Conservation (phyloP, 1,140 invertebrate species). For the Dolichoris vasculosae region DNA sequence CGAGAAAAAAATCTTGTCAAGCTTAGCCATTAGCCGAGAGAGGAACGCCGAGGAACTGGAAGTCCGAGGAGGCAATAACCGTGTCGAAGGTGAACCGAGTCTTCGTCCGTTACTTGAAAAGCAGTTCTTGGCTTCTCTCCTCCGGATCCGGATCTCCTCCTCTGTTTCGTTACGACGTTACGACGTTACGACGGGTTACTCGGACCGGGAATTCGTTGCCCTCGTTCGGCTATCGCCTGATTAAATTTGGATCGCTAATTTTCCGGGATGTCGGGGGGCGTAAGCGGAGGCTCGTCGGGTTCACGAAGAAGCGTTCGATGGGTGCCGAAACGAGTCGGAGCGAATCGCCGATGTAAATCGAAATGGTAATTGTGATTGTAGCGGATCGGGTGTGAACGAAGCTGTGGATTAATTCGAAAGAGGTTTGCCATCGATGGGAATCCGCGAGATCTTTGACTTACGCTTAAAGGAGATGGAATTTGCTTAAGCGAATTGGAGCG, state of each 20-base stretch:
- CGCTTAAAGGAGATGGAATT: not conserved
- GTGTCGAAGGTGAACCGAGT: no score
- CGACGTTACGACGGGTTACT: no score
- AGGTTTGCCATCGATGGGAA: not conserved
- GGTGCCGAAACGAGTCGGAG: not conserved
- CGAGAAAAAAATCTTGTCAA: not conserved
- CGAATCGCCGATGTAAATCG: not conserved
- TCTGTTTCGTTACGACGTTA: not conserved
- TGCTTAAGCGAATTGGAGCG: no score
- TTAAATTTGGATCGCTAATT: slow-evolving; percentile 19
- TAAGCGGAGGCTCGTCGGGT: not conserved
- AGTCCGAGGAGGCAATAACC: no score
- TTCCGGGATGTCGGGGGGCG: not conserved
- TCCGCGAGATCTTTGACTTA: not conserved
- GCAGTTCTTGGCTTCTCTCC: no score
- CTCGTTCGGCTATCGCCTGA: not conserved
- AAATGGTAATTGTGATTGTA: not conserved
- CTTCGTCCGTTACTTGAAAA: no score
- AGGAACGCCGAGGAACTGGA: no score
- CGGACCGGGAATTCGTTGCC: not conserved
- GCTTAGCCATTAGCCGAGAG: no score
- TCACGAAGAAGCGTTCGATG: not conserved
- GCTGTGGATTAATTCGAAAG: not conserved
- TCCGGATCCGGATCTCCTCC: no score
- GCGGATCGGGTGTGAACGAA: not conserved